Evolutionary conservation across 2,888 invertebrate genomes (phyloP).

Genomic region (Spilosoma lubricipeda): DNA sequence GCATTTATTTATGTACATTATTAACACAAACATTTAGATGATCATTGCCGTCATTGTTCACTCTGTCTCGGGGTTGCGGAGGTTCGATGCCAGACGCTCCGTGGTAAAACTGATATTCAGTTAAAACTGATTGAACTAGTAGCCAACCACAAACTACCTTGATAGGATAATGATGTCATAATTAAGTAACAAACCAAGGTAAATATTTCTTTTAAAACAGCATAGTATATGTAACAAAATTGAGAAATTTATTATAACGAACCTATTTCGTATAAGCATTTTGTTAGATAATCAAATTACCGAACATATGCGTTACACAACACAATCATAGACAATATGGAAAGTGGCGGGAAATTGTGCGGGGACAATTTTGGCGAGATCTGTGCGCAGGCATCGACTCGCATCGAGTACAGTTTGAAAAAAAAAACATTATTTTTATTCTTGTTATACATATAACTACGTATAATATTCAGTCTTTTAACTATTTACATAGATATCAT

Average conservation of each 20-base stretch:
- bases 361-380: slow-evolving; percentile 84
- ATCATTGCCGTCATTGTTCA: neutral
- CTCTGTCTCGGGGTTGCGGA: no score
- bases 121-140: no score
- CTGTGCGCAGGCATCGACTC: slow-evolving; percentile 72
- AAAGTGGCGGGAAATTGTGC: slow-evolving; percentile 83
- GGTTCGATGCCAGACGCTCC: no score
- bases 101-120: no score
- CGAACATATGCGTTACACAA: slow-evolving; percentile 64
- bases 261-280: slow-evolving; percentile 22
- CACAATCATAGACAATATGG: slow-evolving; percentile 73
- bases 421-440: slow-evolving; percentile 15
- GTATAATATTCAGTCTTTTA: neutral
- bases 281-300: slow-evolving; percentile 78
- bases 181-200: neutral
- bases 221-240: slow-evolving; percentile 6
- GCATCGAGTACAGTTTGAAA: slow-evolving; percentile 46
- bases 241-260: slow-evolving; percentile 41
- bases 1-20: neutral
- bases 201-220: neutral
- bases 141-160: no score
- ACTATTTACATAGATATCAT: neutral
- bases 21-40: neutral
- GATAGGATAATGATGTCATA: no score
- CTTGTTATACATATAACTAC: neutral